Base-by-base conservation (phyloP, 2,113 vertebrate genomes). In the Neolamprologus variostigma region DNA sequence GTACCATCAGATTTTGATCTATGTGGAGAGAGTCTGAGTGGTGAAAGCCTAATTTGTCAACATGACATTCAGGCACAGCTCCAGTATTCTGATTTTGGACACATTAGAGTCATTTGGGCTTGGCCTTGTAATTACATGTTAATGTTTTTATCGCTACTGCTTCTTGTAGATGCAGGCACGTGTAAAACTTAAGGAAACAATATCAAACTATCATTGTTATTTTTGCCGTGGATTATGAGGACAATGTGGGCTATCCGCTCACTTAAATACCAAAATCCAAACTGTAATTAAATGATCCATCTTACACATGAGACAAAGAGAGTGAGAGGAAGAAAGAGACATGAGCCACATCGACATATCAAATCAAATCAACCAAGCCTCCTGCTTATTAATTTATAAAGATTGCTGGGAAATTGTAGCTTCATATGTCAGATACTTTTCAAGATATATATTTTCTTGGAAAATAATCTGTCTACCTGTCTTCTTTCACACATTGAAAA, bases 291-390 rank as follows among this genome's bases (percentile, higher is more conserved):
- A 71, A 42, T 71, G 5, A 42, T 23, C 35, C 31, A 35, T 71
- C 35, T 42, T 42, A 6, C 66, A 71, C 35, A 23, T 6, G n/a
- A 71, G 0, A 0, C 12, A 71, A 42, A 71, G 21, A 71, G n/a
- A 42, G 37, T 71, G 66, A 71, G 12, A 16, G 10, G 0, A 40
- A 42, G 61, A 66, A 66, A 37, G 19, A 66, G 61, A 66, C 61
- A 3, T 5, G 61, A 66, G 61, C 33, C 4, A 66, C 61, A 37
- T 0, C 0, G 1, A 66, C 31, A 66, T 71, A 23, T 42, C 0
- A 26, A 26, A 66, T 26, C 54, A 57, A 57, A 63, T 63, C 61
- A 37, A 37, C 19, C 19, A 66, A 37, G 61, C 0, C 1, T 3
- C 10, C 3, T 66, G 6, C 10, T n/a, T 2, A 66, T 66, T 66